Evolutionary conservation across 92 coral and sea anemone species (phyloP), one percentile per base, ranked within the genome.

Genomic region (Virgularia gustaviana): DNA sequence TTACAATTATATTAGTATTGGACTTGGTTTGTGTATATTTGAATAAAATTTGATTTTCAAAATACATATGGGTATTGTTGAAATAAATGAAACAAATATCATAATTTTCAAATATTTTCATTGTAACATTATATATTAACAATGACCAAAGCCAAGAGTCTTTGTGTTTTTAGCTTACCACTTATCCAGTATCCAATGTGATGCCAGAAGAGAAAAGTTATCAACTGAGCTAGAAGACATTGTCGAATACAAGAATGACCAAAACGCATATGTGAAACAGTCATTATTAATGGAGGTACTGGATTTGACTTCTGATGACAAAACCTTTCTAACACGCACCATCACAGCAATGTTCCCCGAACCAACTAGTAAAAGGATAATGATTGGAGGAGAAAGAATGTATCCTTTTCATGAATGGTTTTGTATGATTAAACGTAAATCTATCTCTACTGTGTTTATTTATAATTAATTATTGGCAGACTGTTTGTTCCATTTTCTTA

Each of bases 151-250:
- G 9, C 35, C 9, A 41, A 41, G 47, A 25, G 9, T 24, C 31
- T 25, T n/a, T 16, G 25, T 25, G 31, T 25, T 5, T 57, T 57
- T 57, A 57, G 63, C 22, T 25, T 57, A n/a, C 32, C 9, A 56
- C 63, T 20, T 56, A 37, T 56, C 63, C 0, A 56, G 63, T 56
- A 12, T 6, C 36, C 63, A 56, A 19, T 56, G 63, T 56, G 24
- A 18, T 56, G 8, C 9, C 27, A 56, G 63, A 37, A 56, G 63
- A 22, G 30, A 56, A 6, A 1, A 27, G 11, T 56, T 56, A 22
- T 9, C 33, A 56, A 23, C 29, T 56, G 63, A 56, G 63, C 63
- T 56, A 20, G 0, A 56, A 56, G 8, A 23, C 63, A 34, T 56
- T 56, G 9, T 56, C 35, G 16, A 56, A 18, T 56, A 56, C n/a